Base-by-base conservation (phyloP, 1,140 invertebrate genomes). In the Anastatus disparis region DNA sequence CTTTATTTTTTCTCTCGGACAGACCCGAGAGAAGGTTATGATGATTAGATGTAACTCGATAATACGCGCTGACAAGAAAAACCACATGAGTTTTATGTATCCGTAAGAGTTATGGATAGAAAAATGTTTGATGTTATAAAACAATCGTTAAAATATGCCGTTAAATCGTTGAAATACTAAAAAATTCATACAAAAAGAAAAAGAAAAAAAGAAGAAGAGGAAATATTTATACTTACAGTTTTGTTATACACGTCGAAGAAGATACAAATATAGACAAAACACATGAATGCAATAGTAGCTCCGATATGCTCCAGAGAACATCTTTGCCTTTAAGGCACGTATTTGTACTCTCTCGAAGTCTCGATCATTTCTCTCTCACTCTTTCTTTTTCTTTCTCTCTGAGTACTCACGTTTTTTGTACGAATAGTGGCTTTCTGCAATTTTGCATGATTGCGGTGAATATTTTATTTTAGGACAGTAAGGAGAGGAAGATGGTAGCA, bases 11-110 rank as follows among this genome's bases (percentile, higher is more conserved):
- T 35, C 31, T 52, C 26, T 38, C 29, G 29, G 29, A 35, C 44
- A 35, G 17, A 26, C 15, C 13, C 42, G 31, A 46, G 17, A 17
- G 10, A 67, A 83, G 79, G 80, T 84, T 84, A 85, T 77, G 83
- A 85, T 85, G 84, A 85, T 85, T 85, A 85, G 83, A 85, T 85
- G 82, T 85, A 85, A 84, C 82, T 81, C 76, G 82, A 83, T 85
- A 82, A 84, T 84, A 81, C 74, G 67, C 65, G 73, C 74, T 53
- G 75, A 2, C 2, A 13, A n/a, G 61, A 44, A 44, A 44, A 15
- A 15, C 64, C n/a, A n/a, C n/a, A n/a, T n/a, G n/a, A n/a, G n/a
- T n/a, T n/a, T n/a, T n/a, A n/a, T n/a, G n/a, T n/a, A n/a, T n/a
- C n/a, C n/a, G n/a, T n/a, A n/a, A n/a, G n/a, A n/a, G n/a, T n/a